Evolutionary conservation across 2,888 invertebrate species (phyloP).

Genomic region (Desoria tigrina): DNA sequence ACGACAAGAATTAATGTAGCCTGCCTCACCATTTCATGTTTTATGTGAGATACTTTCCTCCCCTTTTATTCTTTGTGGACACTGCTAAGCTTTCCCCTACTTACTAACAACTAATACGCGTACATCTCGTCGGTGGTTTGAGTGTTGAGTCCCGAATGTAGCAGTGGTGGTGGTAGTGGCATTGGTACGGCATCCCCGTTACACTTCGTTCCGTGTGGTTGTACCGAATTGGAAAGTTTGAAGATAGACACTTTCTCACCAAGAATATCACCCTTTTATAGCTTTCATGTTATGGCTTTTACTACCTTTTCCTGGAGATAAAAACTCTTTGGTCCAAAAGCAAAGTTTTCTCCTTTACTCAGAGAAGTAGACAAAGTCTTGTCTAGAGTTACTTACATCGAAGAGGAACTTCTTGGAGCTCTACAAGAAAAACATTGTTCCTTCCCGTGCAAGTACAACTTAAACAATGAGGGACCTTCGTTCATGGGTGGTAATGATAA

Average conservation of each 20-base stretch:
- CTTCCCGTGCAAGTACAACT: too few relatives aligned
- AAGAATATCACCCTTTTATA: slow-evolving; percentile 13
- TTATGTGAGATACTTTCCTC: slow-evolving; percentile 21
- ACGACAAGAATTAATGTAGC: slow-evolving; percentile 31
- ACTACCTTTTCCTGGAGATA: slow-evolving; percentile 13
- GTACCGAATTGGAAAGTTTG: neutral
- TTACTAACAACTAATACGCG: neutral
- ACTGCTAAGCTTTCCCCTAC: neutral
- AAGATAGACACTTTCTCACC: slow-evolving; percentile 6
- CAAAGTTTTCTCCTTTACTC: neutral
- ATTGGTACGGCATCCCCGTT: too few relatives aligned
- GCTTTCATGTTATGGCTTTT: slow-evolving; percentile 11
- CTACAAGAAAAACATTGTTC: too few relatives aligned
- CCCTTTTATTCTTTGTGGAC: slow-evolving; percentile 5
- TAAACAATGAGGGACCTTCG: too few relatives aligned
- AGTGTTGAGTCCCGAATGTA: too few relatives aligned
- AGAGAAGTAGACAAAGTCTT: too few relatives aligned
- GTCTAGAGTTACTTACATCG: too few relatives aligned
- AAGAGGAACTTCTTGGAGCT: too few relatives aligned
- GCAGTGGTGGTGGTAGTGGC: too few relatives aligned
- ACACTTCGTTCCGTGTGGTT: neutral
- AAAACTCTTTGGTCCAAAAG: slow-evolving; percentile 7
- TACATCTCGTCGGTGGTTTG: too few relatives aligned
- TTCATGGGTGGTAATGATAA: too few relatives aligned
- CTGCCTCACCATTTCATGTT: slow-evolving; percentile 19